Base-by-base conservation (phyloP, 1,140 invertebrate genomes). In the Calliopsis andreniformis region DNA sequence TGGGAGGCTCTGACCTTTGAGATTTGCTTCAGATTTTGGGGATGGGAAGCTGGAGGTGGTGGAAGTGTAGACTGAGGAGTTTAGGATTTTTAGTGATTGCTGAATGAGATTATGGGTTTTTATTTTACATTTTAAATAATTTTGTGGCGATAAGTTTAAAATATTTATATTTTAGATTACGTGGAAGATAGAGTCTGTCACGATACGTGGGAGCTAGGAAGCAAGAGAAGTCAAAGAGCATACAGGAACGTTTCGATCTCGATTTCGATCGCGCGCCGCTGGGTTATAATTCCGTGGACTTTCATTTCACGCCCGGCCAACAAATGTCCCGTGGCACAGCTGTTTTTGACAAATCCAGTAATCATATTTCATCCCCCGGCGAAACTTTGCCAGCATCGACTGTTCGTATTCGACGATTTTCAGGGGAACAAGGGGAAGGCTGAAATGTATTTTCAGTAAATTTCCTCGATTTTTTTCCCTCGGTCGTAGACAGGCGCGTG, bases 341-440 rank as follows among this genome's bases (percentile, higher is more conserved):
- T 84, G 82, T 80, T 84, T 84, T 83, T 83, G 82, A 84, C 82
- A 84, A 84, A 84, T 83, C 77, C 81, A 28, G 64, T 68, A 80
- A 83, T 83, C 82, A 76, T 84, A 84, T 84, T 84, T 84, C 77
- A 83, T 80, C 43, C 77, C 42, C 81, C 78, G 72, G 32, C 42
- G 55, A 68, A 78, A 80, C 43, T 70, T 70, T 35, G 68, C 67
- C 55, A 12, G 30, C 68, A 67, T 76, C 73, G 80, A 71, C 79
- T 51, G 70, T 25, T 45, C 56, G 49, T 51, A 47, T 78, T 69
- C 79, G 61, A 55, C 58, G 63, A 53, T 72, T 78, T 20, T n/a
- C 49, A 67, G 30, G 42, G 55, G 49, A 45, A 64, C 51, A 20
- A 6, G 18, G 28, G 3, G 28, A 56, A 7, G 28, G 18, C 8